These are phyloP conservation scores for Acanthosepion pharaonis DNA, from an alignment of 2,888 invertebrate species.

Conservation along the genomic window DNA sequence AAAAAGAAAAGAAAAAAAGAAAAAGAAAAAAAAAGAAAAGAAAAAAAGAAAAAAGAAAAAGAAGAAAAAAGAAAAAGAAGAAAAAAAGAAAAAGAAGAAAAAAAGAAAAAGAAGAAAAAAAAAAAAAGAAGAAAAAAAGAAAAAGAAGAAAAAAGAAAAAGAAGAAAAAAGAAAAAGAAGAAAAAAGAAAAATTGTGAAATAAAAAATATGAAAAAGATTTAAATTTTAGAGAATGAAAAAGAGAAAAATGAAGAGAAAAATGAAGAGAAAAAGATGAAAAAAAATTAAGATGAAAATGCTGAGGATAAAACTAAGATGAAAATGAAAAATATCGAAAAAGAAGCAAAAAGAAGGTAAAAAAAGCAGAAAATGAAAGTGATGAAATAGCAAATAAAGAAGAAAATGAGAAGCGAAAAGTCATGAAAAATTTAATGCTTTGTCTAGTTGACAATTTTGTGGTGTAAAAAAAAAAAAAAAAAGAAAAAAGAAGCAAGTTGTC, in stretches of 20 bases:
- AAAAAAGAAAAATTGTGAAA: neutral
- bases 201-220: neutral
- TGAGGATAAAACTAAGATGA: neutral
- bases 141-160: too few species aligned
- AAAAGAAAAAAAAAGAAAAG: too few species aligned
- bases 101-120: too few species aligned
- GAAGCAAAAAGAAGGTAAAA: too few species aligned
- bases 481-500: neutral
- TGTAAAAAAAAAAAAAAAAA: neutral
- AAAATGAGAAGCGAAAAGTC: neutral
- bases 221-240: too few species aligned
- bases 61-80: too few species aligned
- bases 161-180: too few species aligned
- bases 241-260: neutral
- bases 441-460: constrained; percentile 20
- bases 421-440: neutral
- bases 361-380: neutral
- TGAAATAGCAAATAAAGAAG: neutral
- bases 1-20: too few species aligned
- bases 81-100: too few species aligned
- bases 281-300: neutral
- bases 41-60: too few species aligned
- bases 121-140: too few species aligned
- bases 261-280: neutral
- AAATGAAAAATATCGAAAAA: neutral